Evolutionary conservation across 2,797 vertebrate species (phyloP).

Genomic region (Sardinella longiceps): DNA sequence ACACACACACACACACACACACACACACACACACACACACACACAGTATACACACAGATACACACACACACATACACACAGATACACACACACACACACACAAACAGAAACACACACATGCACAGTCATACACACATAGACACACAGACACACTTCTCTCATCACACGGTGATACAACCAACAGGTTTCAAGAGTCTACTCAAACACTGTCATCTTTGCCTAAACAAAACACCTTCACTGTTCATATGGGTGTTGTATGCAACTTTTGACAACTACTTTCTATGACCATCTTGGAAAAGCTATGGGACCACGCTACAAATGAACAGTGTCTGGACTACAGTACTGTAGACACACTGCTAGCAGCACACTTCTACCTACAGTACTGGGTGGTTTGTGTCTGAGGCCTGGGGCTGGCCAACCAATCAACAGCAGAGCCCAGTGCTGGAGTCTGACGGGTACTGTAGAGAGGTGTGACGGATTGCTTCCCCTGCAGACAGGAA

Average conservation of each 20-base stretch:
- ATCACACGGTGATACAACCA: neutral
- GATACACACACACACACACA: neutral
- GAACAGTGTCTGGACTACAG: neutral
- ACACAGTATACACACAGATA: neutral
- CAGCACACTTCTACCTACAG: neutral
- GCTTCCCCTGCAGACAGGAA: neutral
- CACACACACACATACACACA: neutral
- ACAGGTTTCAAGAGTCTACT: neutral
- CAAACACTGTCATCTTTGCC: neutral
- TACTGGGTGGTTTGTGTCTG: neutral
- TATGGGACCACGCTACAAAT: neutral
- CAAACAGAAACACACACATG: neutral
- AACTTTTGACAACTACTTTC: neutral
- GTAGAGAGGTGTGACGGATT: neutral
- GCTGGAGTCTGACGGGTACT: neutral
- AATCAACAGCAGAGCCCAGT: neutral
- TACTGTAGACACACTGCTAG: no score
- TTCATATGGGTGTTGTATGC: neutral
- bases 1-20: neutral
- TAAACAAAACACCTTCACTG: neutral
- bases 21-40: neutral
- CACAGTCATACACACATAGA: neutral
- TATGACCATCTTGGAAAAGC: neutral
- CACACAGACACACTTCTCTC: neutral
- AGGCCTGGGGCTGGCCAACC: neutral